A percentile compares a stretch with the other conserved stretches of the same genome.
Evolutionary conservation across 2,113 vertebrate species (phyloP).

Genomic region (Neolamprologus caudopunctatus): DNA sequence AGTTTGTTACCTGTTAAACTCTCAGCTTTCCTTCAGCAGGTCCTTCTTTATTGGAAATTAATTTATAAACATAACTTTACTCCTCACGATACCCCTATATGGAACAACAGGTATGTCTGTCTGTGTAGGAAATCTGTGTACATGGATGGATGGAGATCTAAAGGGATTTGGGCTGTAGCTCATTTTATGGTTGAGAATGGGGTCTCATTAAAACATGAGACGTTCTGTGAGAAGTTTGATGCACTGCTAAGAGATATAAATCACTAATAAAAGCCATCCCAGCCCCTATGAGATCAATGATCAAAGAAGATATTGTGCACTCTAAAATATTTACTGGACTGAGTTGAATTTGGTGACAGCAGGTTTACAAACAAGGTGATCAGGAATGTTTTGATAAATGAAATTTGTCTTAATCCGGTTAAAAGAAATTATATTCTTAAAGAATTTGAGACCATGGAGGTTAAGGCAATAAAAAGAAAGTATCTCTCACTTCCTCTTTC

Average conservation of each 20-base stretch:
- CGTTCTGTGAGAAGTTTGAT: not conserved
- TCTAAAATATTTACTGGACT: not conserved
- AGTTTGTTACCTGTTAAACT: not conserved
- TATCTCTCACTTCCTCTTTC: not conserved
- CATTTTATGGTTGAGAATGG: not conserved
- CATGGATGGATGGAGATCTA: not conserved
- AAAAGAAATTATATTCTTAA: not conserved
- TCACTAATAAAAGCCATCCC: not conserved
- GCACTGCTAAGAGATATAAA: not conserved
- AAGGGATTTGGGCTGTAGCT: not conserved
- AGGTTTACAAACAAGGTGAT: not conserved
- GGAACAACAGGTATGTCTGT: not conserved
- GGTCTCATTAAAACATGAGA: not conserved
- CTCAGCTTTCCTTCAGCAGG: not conserved
- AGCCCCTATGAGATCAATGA: not conserved
- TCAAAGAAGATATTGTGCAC: not conserved
- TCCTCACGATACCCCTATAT: not conserved
- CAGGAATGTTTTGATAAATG: not conserved
- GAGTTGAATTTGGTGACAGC: not conserved
- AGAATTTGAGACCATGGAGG: not conserved
- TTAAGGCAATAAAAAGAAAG: not conserved
- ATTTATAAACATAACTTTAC: not conserved
- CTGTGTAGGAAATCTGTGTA: not conserved
- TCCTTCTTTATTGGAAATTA: not conserved
- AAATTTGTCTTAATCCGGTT: accelerated